Evolutionary conservation across 2,797 vertebrate species (phyloP).

Genomic region (Australoheros facetus): DNA sequence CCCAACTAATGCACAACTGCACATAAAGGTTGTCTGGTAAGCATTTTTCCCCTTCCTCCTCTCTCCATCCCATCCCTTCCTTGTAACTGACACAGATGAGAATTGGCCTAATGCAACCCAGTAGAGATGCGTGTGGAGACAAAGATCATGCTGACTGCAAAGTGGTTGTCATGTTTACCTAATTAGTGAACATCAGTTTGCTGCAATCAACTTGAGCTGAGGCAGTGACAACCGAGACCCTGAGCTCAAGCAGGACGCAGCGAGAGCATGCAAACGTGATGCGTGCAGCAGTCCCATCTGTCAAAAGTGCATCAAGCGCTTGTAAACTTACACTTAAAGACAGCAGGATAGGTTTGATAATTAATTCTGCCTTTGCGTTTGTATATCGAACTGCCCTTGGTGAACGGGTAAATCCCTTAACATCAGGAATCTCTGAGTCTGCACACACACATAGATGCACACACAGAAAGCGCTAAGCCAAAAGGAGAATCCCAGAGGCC

Average conservation of each 20-base stretch:
- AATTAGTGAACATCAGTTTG: slow-evolving; percentile 62
- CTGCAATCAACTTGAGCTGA: slow-evolving; percentile 53
- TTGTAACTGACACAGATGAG: slow-evolving; percentile 76
- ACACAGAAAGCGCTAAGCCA: slow-evolving; percentile 52
- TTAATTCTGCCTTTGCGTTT: slow-evolving; percentile 48
- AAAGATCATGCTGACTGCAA: slow-evolving; percentile 60
- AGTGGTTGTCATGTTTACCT: slow-evolving; percentile 63
- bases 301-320: slow-evolving; percentile 30
- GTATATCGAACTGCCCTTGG: slow-evolving; percentile 37
- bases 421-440: slow-evolving; percentile 23
- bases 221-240: slow-evolving; percentile 30
- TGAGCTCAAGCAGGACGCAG: background rate
- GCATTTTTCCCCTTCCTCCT: slow-evolving; percentile 70
- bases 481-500: slow-evolving; percentile 68
- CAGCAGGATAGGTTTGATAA: slow-evolving; percentile 28
- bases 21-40: slow-evolving; percentile 78
- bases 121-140: slow-evolving; percentile 54
- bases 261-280: background rate
- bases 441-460: slow-evolving; percentile 14
- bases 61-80: slow-evolving; percentile 55
- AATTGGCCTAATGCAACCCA: slow-evolving; percentile 71
- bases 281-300: slow-evolving; percentile 17
- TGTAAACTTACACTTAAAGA: slow-evolving; percentile 15
- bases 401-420: slow-evolving; percentile 36
- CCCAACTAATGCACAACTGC: slow-evolving; percentile 74